A percentile compares a stretch with the other conserved stretches of the same genome.
phyloP scores from a whole-genome alignment of 2,888 invertebrate genomes.

The Pollenia griseotomentosa region DNA sequence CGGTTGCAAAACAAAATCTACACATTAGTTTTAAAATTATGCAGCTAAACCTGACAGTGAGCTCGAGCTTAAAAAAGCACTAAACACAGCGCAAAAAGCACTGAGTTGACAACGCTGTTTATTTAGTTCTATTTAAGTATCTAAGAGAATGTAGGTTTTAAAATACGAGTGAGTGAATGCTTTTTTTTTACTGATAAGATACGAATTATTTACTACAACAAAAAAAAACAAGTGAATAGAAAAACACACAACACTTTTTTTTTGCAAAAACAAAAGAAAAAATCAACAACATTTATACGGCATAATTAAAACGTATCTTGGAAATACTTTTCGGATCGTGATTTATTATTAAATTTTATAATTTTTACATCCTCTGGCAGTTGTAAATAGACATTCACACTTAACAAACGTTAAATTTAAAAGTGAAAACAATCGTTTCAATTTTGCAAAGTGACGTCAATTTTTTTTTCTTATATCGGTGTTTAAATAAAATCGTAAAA shows the following conservation, averaged over 20 bases:
- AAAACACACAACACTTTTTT: neutral
- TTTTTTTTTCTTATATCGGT: neutral
- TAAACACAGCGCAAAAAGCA: too few relatives aligned
- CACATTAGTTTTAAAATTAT: too few relatives aligned
- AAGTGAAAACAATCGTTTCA: neutral
- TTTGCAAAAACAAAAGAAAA: slow-evolving; percentile 13
- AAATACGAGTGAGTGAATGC: neutral
- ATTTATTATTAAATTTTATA: slow-evolving; percentile 42
- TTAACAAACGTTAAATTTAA: slow-evolving; percentile 48
- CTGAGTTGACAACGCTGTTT: too few relatives aligned
- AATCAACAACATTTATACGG: slow-evolving; percentile 33
- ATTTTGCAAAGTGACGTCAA: neutral
- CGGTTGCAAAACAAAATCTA: too few relatives aligned
- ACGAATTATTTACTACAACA: neutral
- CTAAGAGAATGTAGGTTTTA: neutral
- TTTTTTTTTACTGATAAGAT: slow-evolving; percentile 49
- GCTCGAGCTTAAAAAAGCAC: too few relatives aligned
- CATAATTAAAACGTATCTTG: slow-evolving; percentile 45
- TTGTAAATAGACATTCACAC: slow-evolving; percentile 61
- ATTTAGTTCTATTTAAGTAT: neutral
- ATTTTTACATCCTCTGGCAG: slow-evolving; percentile 54
- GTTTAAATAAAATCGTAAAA: neutral
- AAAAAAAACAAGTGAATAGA: neutral
- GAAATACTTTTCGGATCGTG: slow-evolving; percentile 29
- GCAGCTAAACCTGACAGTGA: too few relatives aligned